Evolutionary conservation across 2,888 invertebrate species (phyloP), one percentile per base, ranked within the genome.

Genomic region (Aelia acuminata): DNA sequence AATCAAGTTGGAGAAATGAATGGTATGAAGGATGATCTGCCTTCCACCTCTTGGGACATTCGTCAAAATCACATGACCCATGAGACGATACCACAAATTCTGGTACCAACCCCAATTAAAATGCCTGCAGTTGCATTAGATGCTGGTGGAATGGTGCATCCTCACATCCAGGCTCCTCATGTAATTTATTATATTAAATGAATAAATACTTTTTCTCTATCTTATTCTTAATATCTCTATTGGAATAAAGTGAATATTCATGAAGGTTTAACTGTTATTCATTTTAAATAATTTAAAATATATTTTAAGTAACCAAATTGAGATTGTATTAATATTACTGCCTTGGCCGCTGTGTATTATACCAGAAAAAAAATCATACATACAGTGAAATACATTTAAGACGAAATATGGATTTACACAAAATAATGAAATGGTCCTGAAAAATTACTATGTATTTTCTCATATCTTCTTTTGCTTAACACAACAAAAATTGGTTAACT

Each of bases 21-120:
- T 88, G 89, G 87, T 35, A 88, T 89, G 75, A 90, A 90, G 50
- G 90, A 90, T 84, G 90, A 89, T 39, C 43, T 90, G 11, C 90
- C 90, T 53, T 87, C 89, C 5, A 89, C 90, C 7, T 90, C 90
- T n/a, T 90, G 90, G 90, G 90, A 90, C 22, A 84, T 90, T 43
- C 89, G 88, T 20, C 89, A 85, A 50, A 88, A 87, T 18, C 87
- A 88, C 49, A 90, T 89, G 22, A 84, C 85, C 88, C 89, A 90
- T 80, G 90, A 90, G 39, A 89, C 89, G 53, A 90, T 89, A 47
- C 89, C 88, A 26, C 80, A 80, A 47, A 91, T 91, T 35, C 90
- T 93, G 90, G 92, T 93, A 89, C 92, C 93, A 90, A 92, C 93
- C 13, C 93, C 93, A 43, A 92, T 93, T 48, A 93, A 93, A 91